Evolutionary conservation across 2,113 vertebrate genomes (phyloP), one percentile per base, ranked within the genome.

Genomic region (Piaya cayana): DNA sequence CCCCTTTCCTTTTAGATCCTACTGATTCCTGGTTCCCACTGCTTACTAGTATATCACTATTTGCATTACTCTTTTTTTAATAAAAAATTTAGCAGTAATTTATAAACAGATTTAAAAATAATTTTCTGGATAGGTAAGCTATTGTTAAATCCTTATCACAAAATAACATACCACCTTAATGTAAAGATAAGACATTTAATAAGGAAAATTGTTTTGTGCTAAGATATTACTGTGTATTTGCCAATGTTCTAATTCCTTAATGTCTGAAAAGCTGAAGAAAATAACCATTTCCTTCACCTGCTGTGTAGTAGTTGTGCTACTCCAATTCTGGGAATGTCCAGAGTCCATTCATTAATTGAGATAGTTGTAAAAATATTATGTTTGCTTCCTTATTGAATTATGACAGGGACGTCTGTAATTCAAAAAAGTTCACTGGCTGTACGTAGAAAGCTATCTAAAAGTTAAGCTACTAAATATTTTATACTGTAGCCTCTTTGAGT

Each of bases 381-480:
- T 45, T 95, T 72, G 3, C 8, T 76, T 86, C 15, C 13, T 82
- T 65, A 75, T 32, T 84, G 39, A 68, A 62, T 53, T 75, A 68
- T 23, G 59, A 45, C 5, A 37, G 34, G 82, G 70, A 43, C 43
- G 74, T 63, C 37, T 88, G 50, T 67, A 36, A 91, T 22, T 82
- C 74, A 87, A 64, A 88, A 91, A 49, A 60, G 19, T 79, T 87
- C 89, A 4, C 50, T 82, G 34, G 25, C 58, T n/a, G 12, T 55
- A 70, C 20, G 49, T 77, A 78, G 32, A 17, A 87, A 87, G 34
- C 13, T 86, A 53, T 89, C 49, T 91, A 50, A 85, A 95, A 95
- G 47, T 82, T 87, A 91, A 74, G 37, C 34, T 82, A 50, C 16
- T 95, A 65, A 95, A 93, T 95, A 91, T 91, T 97, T 95, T 50